Evolutionary conservation across 2,888 invertebrate genomes (phyloP).

Genomic region (Microchrysa polita): DNA sequence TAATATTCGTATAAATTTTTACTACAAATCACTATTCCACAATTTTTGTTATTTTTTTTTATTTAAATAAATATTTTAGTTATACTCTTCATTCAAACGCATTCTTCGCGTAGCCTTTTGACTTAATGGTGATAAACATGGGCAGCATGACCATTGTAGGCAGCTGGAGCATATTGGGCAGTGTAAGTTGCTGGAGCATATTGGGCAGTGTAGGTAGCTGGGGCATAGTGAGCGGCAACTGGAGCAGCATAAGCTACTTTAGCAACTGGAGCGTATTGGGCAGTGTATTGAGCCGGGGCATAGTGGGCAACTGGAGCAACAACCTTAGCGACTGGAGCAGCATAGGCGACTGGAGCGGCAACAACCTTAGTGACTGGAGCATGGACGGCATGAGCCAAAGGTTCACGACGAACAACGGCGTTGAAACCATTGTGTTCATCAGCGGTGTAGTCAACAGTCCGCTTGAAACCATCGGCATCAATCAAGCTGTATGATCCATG

Average conservation of each 20-base stretch:
- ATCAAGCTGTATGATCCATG: slow-evolving; percentile 67
- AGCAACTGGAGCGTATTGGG: slow-evolving; percentile 36
- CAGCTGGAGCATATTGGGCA: slow-evolving; percentile 31
- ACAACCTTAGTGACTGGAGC: slow-evolving; percentile 19
- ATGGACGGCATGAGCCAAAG: slow-evolving; percentile 3
- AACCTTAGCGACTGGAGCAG: slow-evolving; percentile 31
- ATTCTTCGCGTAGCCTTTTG: background rate
- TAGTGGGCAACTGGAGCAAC: slow-evolving; percentile 22
- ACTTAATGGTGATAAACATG: slow-evolving; percentile 33
- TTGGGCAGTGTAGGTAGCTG: slow-evolving; percentile 5
- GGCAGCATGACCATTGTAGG: background rate
- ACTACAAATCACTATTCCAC: too few relatives aligned
- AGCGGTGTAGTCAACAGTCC: slow-evolving; percentile 68
- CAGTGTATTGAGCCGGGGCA: slow-evolving; percentile 26
- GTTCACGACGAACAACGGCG: slow-evolving; percentile 66
- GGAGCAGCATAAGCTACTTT: slow-evolving; percentile 14
- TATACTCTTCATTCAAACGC: background rate
- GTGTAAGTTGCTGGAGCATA: slow-evolving; percentile 7
- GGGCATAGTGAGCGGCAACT: background rate
- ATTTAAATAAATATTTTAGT: background rate
- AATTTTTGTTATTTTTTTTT: too few relatives aligned
- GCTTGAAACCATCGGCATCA: slow-evolving; percentile 67
- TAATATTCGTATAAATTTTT: too few relatives aligned
- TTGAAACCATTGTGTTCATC: slow-evolving; percentile 68
- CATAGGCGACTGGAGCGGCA: slow-evolving; percentile 7